A percentile compares a stretch with the other conserved stretches of the same genome.
Conservation (phyloP, 64 coral and sea anemone genomes). For the Pocillopora damicornis region DNA sequence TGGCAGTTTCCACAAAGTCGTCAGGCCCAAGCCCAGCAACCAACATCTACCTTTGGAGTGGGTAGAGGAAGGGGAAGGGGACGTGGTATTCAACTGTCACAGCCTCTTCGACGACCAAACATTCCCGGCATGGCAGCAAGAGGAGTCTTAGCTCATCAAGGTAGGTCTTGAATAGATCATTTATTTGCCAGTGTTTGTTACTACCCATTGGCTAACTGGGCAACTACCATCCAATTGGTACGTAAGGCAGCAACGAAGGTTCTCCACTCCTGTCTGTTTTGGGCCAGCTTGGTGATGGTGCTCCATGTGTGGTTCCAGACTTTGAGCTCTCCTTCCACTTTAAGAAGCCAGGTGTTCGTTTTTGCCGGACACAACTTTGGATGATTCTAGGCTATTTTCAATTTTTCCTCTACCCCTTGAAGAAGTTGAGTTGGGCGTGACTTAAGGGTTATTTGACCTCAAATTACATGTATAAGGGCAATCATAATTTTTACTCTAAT, state of each 20-base stretch:
- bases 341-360: not conserved
- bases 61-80: constrained; percentile 88
- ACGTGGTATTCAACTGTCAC: constrained; percentile 42
- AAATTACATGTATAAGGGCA: no score
- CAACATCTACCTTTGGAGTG: not conserved
- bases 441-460: no score
- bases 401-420: no score
- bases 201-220: no score
- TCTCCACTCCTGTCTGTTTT: not conserved
- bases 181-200: not conserved
- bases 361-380: no score
- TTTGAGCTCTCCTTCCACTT: not conserved
- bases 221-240: no score
- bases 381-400: no score
- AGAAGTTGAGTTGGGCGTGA: no score
- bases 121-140: constrained; percentile 35
- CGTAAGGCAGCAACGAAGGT: no score
- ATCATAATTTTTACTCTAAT: no score
- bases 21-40: constrained; percentile 17
- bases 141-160: constrained; percentile 4
- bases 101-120: constrained; percentile 76
- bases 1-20: not conserved
- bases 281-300: not conserved
- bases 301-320: constrained; percentile 7
- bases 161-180: not conserved